Evolutionary conservation across 2,888 invertebrate species (phyloP).

Genomic region (Acleris cristana): DNA sequence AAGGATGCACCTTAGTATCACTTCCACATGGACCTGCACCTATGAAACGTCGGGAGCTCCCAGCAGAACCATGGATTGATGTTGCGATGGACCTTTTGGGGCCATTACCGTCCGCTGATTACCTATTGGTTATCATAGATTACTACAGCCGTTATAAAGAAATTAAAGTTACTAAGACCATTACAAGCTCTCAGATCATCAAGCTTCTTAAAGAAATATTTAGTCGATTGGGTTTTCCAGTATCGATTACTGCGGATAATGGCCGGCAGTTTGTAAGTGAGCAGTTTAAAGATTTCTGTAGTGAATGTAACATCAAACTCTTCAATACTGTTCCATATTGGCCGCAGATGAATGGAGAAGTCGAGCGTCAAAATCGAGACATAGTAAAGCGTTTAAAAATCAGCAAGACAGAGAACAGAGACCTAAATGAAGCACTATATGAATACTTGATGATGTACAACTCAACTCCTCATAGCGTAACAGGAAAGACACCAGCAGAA

Average conservation of each 20-base stretch:
- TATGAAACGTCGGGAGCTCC: no score
- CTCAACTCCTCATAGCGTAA: conserved; percentile 42
- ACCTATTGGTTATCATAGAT: not conserved
- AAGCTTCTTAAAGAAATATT: no score
- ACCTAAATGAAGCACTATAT: conserved; percentile 42
- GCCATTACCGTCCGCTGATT: not conserved
- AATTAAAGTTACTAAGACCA: no score
- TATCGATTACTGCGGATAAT: no score
- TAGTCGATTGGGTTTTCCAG: no score
- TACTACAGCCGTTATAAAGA: no score
- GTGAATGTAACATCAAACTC: conserved; percentile 27
- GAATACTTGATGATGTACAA: conserved; percentile 48
- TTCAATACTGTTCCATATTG: conserved; percentile 45
- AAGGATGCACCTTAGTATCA: conserved; percentile 29
- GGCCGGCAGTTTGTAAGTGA: no score
- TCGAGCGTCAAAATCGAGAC: conserved; percentile 39
- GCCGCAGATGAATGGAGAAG: no score
- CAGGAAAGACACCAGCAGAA: conserved; percentile 45
- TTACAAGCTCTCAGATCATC: no score
- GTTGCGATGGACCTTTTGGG: conserved; percentile 41
- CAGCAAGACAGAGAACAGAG: conserved; percentile 25
- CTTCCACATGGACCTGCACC: conserved; percentile 13
- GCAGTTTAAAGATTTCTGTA: not conserved
- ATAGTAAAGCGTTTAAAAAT: conserved; percentile 39
- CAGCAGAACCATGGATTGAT: conserved; percentile 25